Base-by-base conservation (phyloP, 2,888 invertebrate species). In the Catocala sponsa region DNA sequence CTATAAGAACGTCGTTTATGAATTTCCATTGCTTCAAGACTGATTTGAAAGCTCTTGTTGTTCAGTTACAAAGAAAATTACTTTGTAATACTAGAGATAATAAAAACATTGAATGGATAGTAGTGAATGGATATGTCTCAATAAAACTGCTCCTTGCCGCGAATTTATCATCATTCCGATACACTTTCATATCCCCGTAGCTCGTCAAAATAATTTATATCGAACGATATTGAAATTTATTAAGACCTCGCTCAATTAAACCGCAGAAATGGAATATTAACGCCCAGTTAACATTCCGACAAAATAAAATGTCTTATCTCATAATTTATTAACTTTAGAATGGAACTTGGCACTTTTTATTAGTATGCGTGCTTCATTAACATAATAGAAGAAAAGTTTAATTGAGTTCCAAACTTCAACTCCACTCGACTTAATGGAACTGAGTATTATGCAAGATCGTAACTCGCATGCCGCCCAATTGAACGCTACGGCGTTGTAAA, bases 331-430 rank as follows among this genome's bases (percentile, higher is more conserved):
- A 69, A 62, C 61, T 64, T 69, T 53, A 63, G 66, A 57, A 68
- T 51, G 47, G 61, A 74, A 73, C 65, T 63, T 63, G 66, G 62
- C 64, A 65, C 68, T 74, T 76, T 76, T 76, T 70, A 68, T 78
- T 73, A 65, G 72, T 69, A 75, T 73, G 70, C 78, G 76, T 78
- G 69, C 72, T 74, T 75, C 76, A 84, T 84, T 84, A 81, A 54
- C 84, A 84, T 84, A 79, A 82, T 82, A 82, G 80, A 83, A 83
- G 83, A 81, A 84, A 82, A 84, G 81, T 83, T 83, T 81, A 83
- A 83, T 84, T 83, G 83, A 83, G 81, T 84, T 84, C 59, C 68
- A 70, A 82, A 81, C 79, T 82, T 58, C 61, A 77, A 78, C 74
- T 71, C 73, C 70, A 79, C 79, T 72, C 72, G 69, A 79, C 68